Conservation (phyloP, 2,888 invertebrate species). For the Crepidodera aurea region DNA sequence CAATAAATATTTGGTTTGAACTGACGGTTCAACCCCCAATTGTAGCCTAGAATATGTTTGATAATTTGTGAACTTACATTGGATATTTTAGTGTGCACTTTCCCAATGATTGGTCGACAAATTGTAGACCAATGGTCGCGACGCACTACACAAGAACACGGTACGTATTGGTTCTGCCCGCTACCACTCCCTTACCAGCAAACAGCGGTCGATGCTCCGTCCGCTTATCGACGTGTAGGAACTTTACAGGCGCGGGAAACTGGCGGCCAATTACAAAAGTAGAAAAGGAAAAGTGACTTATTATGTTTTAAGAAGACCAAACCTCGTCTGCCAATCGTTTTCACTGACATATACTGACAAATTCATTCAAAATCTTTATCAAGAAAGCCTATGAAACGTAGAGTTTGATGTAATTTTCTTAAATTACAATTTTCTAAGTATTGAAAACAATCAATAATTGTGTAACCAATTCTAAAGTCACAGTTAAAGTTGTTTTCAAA, state of each 20-base stretch:
- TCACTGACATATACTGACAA: not conserved
- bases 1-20: constrained; percentile 51
- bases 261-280: constrained; percentile 59
- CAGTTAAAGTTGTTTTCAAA: no score
- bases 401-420: no score
- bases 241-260: constrained; percentile 58
- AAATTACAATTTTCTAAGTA: no score
- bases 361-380: not conserved
- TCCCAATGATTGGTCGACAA: constrained; percentile 90
- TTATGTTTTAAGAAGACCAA: constrained; percentile 31
- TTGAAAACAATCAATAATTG: no score
- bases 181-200: constrained; percentile 70
- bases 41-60: constrained; percentile 62
- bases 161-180: constrained; percentile 76
- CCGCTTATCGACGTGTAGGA: constrained; percentile 56
- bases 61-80: constrained; percentile 79
- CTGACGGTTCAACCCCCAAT: constrained; percentile 56
- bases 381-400: not conserved
- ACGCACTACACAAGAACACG: constrained; percentile 72
- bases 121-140: constrained; percentile 86
- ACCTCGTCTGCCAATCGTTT: constrained; percentile 18
- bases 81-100: constrained; percentile 77
- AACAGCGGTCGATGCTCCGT: constrained; percentile 60
- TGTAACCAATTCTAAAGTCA: no score
- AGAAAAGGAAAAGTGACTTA: constrained; percentile 53